These are phyloP conservation scores for Tetranychus piercei DNA, from an alignment of 2,888 invertebrate species.

Conservation along the genomic window DNA sequence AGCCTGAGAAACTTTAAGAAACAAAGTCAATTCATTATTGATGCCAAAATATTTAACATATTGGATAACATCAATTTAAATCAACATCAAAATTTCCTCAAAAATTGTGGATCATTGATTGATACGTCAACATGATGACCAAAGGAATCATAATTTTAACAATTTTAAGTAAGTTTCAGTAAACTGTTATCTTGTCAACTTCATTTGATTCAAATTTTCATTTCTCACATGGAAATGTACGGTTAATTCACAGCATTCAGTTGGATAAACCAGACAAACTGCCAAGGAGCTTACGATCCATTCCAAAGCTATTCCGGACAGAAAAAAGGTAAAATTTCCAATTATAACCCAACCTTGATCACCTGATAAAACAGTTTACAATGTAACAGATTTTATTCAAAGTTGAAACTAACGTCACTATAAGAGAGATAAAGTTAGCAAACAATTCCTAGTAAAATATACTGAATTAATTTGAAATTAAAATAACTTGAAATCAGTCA, in stretches of 20 bases:
- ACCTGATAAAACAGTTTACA: too few relatives aligned
- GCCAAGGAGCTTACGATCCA: constrained; percentile 8
- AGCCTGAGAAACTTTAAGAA: background rate
- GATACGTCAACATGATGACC: background rate
- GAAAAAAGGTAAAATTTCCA: background rate
- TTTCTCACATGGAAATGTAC: background rate
- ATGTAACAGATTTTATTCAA: too few relatives aligned
- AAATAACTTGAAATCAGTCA: too few relatives aligned
- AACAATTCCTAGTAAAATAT: too few relatives aligned
- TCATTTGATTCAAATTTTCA: background rate
- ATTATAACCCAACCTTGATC: too few relatives aligned
- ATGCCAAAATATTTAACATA: background rate
- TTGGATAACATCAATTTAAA: background rate
- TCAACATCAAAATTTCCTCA: background rate
- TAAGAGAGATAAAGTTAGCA: too few relatives aligned
- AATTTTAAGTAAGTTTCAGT: background rate
- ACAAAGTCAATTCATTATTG: background rate
- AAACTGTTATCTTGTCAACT: background rate
- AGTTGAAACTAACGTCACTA: too few relatives aligned
- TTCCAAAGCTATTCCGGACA: background rate
- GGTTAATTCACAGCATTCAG: background rate
- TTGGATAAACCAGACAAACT: background rate
- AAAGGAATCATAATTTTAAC: background rate
- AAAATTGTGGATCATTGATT: background rate
- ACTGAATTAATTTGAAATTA: too few relatives aligned